Evolutionary conservation across 2,113 vertebrate species (phyloP).

Genomic region (Agapornis roseicollis): DNA sequence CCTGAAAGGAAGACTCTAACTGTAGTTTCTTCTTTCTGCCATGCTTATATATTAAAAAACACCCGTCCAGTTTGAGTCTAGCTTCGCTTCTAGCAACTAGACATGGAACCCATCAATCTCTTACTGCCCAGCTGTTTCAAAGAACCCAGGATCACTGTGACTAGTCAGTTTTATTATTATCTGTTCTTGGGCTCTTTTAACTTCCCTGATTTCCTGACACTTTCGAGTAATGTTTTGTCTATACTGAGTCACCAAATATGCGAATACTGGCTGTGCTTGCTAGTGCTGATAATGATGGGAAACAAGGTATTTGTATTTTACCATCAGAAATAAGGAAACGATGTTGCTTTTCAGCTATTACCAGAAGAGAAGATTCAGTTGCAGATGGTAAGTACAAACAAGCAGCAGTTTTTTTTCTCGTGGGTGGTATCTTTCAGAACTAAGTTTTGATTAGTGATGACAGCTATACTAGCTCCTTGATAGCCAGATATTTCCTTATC

Average conservation of each 20-base stretch:
- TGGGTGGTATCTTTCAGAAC: neutral
- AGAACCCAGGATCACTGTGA: neutral
- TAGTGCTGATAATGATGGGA: neutral
- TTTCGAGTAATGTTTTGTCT: neutral
- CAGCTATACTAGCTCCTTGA: neutral
- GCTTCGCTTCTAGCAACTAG: neutral
- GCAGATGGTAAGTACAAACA: constrained; percentile 30
- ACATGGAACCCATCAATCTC: neutral
- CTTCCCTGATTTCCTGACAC: neutral
- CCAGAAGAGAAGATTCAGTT: neutral
- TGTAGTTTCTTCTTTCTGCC: neutral
- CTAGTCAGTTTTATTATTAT: neutral
- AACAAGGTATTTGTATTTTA: neutral
- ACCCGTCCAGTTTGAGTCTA: neutral
- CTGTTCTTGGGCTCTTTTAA: neutral
- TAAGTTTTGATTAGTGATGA: neutral
- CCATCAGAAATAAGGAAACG: neutral
- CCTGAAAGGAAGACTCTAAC: neutral
- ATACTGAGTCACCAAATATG: neutral
- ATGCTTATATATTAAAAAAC: neutral
- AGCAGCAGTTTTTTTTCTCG: neutral
- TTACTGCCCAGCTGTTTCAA: neutral
- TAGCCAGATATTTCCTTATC: neutral
- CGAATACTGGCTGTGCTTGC: neutral
- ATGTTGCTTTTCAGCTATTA: constrained; percentile 36